Evolutionary conservation across 2,888 invertebrate genomes (phyloP).

Genomic region (Dascillus cervinus): DNA sequence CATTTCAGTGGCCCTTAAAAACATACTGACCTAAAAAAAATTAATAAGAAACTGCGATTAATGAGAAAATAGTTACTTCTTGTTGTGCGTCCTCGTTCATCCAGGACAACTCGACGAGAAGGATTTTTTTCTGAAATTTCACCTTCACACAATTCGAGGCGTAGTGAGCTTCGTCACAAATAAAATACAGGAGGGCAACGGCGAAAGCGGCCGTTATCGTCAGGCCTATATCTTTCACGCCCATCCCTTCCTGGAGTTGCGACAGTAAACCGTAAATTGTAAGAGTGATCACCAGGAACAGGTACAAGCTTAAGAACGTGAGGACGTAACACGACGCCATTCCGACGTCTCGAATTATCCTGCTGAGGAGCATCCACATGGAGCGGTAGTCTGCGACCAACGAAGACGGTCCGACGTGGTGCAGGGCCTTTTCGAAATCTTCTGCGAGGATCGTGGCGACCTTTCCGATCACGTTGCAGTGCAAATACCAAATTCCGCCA

Average conservation of each 20-base stretch:
- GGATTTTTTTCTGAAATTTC: conserved; percentile 64
- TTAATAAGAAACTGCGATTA: background rate
- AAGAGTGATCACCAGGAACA: conserved; percentile 66
- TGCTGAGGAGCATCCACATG: conserved; percentile 63
- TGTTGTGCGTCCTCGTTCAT: conserved; percentile 70
- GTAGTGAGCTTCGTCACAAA: conserved; percentile 67
- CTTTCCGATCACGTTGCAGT: conserved; percentile 57
- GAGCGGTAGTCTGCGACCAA: conserved; percentile 64
- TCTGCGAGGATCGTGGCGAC: conserved; percentile 60
- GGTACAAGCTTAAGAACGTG: conserved; percentile 59
- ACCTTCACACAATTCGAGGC: conserved; percentile 65
- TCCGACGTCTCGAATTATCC: conserved; percentile 58
- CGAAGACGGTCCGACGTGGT: conserved; percentile 59
- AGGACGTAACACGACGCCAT: conserved; percentile 61
- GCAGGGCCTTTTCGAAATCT: conserved; percentile 61
- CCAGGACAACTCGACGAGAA: conserved; percentile 67
- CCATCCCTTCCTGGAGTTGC: conserved; percentile 64
- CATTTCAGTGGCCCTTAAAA: conserved; percentile 67
- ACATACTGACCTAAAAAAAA: conserved; percentile 57
- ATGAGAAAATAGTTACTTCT: conserved; percentile 39
- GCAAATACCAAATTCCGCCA: conserved; percentile 63
- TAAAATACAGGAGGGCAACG: conserved; percentile 58
- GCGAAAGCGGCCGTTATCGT: conserved; percentile 60
- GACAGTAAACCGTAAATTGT: conserved; percentile 67
- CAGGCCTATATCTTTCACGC: conserved; percentile 63